Evolutionary conservation across 1,140 invertebrate genomes (phyloP).

Genomic region (Caerostris darwini): DNA sequence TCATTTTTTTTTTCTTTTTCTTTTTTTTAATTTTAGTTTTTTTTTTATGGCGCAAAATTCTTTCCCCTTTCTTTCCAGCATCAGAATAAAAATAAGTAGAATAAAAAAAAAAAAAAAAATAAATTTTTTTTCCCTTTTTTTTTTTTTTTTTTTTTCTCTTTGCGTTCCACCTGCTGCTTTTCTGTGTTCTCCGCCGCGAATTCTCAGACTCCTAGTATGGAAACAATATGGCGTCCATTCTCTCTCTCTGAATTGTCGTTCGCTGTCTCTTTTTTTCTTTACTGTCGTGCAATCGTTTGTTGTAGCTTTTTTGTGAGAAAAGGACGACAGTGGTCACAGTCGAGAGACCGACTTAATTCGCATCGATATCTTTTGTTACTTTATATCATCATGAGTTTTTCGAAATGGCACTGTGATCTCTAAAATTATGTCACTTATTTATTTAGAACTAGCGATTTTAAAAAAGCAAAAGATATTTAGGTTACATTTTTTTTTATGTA

Average conservation of each 20-base stretch:
- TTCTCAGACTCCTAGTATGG: conserved; percentile 12
- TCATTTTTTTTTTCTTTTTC: conserved; percentile 2
- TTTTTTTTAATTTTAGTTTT: neutral
- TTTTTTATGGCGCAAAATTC: neutral
- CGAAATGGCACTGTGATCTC: neutral
- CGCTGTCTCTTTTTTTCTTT: neutral
- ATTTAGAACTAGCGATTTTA: neutral
- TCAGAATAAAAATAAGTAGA: conserved; percentile 21
- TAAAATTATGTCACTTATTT: neutral
- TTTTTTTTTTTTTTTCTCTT: too few relatives aligned
- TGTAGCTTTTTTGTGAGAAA: neutral
- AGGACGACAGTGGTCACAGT: neutral
- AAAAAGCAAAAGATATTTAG: neutral
- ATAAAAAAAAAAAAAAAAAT: neutral
- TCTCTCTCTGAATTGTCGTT: neutral
- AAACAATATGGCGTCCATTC: conserved; percentile 51
- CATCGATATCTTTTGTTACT: neutral
- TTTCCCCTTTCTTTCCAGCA: conserved; percentile 47
- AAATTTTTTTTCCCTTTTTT: neutral
- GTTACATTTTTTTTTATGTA: too few relatives aligned
- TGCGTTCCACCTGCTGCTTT: neutral
- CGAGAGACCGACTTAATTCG: neutral
- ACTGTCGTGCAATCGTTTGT: neutral
- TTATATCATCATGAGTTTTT: neutral
- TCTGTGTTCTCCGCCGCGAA: neutral